Evolutionary conservation across 1,140 invertebrate genomes (phyloP), one percentile per base, ranked within the genome.

Genomic region (Hermatobates lingyangjiaoensis): DNA sequence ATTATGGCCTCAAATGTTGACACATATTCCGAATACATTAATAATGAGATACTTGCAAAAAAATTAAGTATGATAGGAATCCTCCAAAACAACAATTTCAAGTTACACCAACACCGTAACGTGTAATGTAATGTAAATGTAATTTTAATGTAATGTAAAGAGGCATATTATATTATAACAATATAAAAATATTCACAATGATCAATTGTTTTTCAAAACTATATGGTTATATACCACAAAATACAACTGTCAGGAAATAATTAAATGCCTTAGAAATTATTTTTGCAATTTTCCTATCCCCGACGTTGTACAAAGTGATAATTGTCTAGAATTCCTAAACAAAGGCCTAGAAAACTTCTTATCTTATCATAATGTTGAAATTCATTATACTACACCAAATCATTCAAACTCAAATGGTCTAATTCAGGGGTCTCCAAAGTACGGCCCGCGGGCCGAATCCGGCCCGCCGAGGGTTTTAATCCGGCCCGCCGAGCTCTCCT

Each of bases 121-220:
- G 18, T 10, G n/a, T n/a, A n/a, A n/a, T n/a, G n/a, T n/a, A n/a
- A n/a, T n/a, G n/a, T n/a, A n/a, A n/a, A n/a, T n/a, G n/a, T n/a
- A 20, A 7, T 23, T 46, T 46, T 25, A 24, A 25, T 24, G 15
- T 3, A 14, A 3, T 46, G 3, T 24, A 46, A 24, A 25, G 3
- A 2, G 45, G 21, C 23, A 46, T 18, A 5, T 21, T 46, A 23
- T 25, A 5, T 46, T 46, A 25, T 25, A 5, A 14, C 14, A 25
- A 25, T 23, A 46, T 24, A 24, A 23, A 5, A 46, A 46, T 46
- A 3, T 18, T 46, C 5, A 46, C 23, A 24, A 5, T 46, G 26
- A 46, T 46, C 10, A 24, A 46, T 18, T 46, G 45, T 26, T 46
- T 46, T 25, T 46, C 14, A 25, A 46, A 46, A 46, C 10, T 46